Evolutionary conservation across 2,113 vertebrate species (phyloP), one percentile per base, ranked within the genome.

Genomic region (Lota lota): DNA sequence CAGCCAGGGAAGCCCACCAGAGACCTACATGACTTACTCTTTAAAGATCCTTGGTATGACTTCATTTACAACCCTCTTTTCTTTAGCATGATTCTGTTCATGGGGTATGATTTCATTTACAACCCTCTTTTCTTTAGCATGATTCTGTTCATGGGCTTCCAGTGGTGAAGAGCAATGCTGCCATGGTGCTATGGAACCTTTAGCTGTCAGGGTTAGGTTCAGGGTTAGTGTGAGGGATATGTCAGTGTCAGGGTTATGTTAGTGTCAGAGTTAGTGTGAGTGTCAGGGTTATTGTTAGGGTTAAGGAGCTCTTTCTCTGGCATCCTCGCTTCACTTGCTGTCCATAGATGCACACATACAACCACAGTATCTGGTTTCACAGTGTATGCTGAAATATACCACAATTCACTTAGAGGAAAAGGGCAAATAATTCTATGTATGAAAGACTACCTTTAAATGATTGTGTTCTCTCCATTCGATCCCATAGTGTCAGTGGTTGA

Each of bases 61-160:
- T 18, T 76, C 19, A 69, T 28, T 28, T 28, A 1, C 24, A 28
- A 28, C 24, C 1, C 3, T 28, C 24, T 28, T 4, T 28, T 28
- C 24, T 28, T 28, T 53, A 14, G 16, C 24, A 50, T 57, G 59
- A 33, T 73, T 73, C 58, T 83, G 70, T 72, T 74, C 62, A 73
- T 81, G 89, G 91, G 80, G 24, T 54, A 62, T 61, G 50, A 22
- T 19, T 18, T 76, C 20, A 69, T 28, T 28, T 28, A 28, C 5
- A 28, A 56, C 64, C 61, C 64, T 62, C 66, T 75, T 77, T 72
- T 76, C 79, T 69, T 66, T 72, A 76, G 67, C 66, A 72, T 61
- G 79, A 80, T 73, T 73, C 58, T 84, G 70, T 73, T 74, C 62
- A 73, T 81, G 89, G 91, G 80, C 86, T 88, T 88, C 88, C 85